phyloP scores from a whole-genome alignment of 37 sponge, comb jelly and placozoan species.

The Bolinopsis microptera region DNA sequence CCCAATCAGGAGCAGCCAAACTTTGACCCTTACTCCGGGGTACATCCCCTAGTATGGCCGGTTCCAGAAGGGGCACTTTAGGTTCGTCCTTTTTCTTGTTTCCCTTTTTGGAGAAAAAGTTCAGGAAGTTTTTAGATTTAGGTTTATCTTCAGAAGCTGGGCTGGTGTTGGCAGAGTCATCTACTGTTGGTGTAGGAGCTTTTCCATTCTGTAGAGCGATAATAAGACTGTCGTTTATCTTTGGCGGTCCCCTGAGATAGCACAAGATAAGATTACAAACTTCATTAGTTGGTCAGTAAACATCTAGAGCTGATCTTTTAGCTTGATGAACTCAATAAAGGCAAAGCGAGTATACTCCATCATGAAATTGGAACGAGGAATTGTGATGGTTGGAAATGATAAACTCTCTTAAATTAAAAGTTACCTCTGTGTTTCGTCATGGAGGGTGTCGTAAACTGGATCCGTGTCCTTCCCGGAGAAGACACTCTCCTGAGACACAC shows the following conservation, averaged over 20 bases:
- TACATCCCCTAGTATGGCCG: background rate
- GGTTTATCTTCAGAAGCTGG: slow-evolving; percentile 27
- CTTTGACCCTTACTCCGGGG: background rate
- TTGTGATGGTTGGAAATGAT: too few species aligned
- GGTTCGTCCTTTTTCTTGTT: slow-evolving; percentile 50
- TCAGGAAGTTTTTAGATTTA: slow-evolving; percentile 10
- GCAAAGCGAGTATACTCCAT: too few species aligned
- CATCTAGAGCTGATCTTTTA: too few species aligned
- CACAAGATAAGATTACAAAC: too few species aligned
- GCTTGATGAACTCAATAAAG: too few species aligned
- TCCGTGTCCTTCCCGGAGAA: slow-evolving; percentile 19
- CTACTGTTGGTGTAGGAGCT: background rate
- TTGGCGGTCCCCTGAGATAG: background rate
- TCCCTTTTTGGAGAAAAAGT: slow-evolving; percentile 37
- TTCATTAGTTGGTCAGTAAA: too few species aligned
- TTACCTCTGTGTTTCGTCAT: background rate
- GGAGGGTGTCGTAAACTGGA: background rate
- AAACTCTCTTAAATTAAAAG: too few species aligned
- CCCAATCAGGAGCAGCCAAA: background rate
- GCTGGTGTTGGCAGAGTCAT: background rate
- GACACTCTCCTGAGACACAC: slow-evolving; percentile 53
- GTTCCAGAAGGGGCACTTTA: background rate
- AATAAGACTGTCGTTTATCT: slow-evolving; percentile 28
- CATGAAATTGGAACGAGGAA: too few species aligned
- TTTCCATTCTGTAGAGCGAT: slow-evolving; percentile 16